Evolutionary conservation across 2,888 invertebrate genomes (phyloP).

Genomic region (Formica aserva): DNA sequence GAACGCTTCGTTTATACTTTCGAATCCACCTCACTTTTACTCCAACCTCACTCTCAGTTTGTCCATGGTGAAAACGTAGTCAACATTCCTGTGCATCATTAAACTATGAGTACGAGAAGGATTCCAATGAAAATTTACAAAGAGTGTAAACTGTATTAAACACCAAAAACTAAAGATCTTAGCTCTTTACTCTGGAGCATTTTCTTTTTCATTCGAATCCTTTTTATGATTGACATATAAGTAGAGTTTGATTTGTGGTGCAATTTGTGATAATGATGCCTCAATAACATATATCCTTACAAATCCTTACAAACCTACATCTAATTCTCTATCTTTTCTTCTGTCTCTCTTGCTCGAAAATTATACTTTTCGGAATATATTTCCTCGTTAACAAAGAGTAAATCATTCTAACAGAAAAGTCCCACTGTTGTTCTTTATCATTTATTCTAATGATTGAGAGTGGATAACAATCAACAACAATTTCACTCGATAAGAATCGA

Average conservation of each 20-base stretch:
- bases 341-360: not conserved
- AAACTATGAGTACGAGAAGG: slow-evolving; percentile 78
- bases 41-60: slow-evolving; percentile 84
- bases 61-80: slow-evolving; percentile 84
- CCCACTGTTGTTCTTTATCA: no score
- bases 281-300: slow-evolving; percentile 6
- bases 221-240: slow-evolving; percentile 52
- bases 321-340: not conserved
- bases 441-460: not conserved
- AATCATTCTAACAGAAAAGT: not conserved
- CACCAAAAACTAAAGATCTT: not conserved
- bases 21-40: slow-evolving; percentile 82
- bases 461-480: not conserved
- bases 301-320: not conserved
- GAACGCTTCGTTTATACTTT: slow-evolving; percentile 81
- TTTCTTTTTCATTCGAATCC: slow-evolving; percentile 73
- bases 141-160: not conserved
- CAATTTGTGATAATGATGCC: slow-evolving; percentile 28
- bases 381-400: not conserved
- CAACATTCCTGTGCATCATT: slow-evolving; percentile 83
- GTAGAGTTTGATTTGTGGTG: slow-evolving; percentile 34
- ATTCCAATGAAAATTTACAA: slow-evolving; percentile 67
- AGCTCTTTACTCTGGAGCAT: not conserved
- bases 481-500: not conserved
- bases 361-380: not conserved